phyloP scores from a whole-genome alignment of 1,140 invertebrate genomes.

The Contarinia nasturtii region DNA sequence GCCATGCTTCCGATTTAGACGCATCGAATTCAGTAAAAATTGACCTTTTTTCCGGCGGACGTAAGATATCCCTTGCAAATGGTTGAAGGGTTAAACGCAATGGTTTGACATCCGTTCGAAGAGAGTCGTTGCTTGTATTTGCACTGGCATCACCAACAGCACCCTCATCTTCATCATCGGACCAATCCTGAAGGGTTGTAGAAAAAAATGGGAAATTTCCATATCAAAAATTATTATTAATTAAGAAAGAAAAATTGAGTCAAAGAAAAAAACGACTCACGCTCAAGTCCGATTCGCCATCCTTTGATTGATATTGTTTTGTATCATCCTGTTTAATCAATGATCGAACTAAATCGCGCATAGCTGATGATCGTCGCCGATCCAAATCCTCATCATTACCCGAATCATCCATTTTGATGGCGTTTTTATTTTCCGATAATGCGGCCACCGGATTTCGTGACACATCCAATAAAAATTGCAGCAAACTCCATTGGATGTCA shows the following conservation, averaged over 20 bases:
- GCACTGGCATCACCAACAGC: not conserved
- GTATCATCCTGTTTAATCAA: no score
- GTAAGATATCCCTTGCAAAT: no score
- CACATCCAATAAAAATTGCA: slow-evolving; percentile 15
- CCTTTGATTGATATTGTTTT: not conserved
- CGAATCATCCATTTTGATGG: not conserved
- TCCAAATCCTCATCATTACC: not conserved
- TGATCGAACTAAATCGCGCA: no score
- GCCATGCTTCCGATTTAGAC: no score
- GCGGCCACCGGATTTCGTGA: slow-evolving; percentile 13
- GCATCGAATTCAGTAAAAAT: no score
- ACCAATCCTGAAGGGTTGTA: slow-evolving; percentile 9
- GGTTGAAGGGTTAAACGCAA: no score
- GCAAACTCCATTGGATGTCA: slow-evolving; percentile 13
- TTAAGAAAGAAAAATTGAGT: no score
- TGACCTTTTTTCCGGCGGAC: no score
- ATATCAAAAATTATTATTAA: not conserved
- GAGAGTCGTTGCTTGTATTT: not conserved
- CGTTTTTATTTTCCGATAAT: slow-evolving; percentile 7
- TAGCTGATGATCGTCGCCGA: no score
- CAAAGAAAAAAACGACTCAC: slow-evolving; percentile 5
- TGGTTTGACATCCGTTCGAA: no score
- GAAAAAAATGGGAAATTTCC: no score
- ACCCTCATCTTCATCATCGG: slow-evolving; percentile 3
- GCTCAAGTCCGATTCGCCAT: slow-evolving; percentile 6